Conservation (phyloP, 2,797 vertebrate species). For the Sebastes variabilis region DNA sequence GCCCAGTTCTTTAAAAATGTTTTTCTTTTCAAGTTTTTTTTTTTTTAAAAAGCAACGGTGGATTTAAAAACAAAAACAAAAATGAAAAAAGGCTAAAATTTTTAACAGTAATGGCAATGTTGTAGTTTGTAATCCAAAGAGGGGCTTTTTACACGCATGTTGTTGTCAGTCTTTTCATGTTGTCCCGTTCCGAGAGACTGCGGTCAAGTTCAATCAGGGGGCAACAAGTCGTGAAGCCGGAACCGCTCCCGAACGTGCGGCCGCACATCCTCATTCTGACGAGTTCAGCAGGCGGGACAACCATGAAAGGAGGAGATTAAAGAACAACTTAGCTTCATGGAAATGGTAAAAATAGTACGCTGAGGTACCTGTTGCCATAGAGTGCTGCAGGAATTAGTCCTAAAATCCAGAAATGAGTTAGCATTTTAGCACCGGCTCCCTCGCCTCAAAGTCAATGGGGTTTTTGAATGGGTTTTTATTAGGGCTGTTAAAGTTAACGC, state of each 20-base stretch:
- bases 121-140: constrained; percentile 90
- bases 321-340: neutral
- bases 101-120: constrained; percentile 94
- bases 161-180: constrained; percentile 68
- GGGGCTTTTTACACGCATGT: constrained; percentile 77
- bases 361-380: no score
- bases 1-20: constrained; percentile 81
- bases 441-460: no score
- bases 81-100: constrained; percentile 86
- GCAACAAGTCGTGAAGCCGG: constrained; percentile 97
- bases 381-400: no score
- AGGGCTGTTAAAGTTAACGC: no score
- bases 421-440: no score
- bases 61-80: constrained; percentile 85
- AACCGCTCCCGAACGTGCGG: constrained; percentile 97
- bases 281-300: neutral
- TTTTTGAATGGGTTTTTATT: no score
- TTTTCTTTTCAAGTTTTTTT: constrained; percentile 80
- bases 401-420: no score
- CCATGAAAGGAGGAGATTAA: neutral
- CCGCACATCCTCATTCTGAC: constrained; percentile 96
- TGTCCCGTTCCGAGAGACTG: constrained; percentile 50
- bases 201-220: constrained; percentile 89
- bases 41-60: constrained; percentile 85
- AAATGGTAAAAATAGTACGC: neutral